A percentile compares a stretch with the other conserved stretches of the same genome.
phyloP scores from a whole-genome alignment of 2,797 vertebrate genomes.

The Sebastes steindachneri region DNA sequence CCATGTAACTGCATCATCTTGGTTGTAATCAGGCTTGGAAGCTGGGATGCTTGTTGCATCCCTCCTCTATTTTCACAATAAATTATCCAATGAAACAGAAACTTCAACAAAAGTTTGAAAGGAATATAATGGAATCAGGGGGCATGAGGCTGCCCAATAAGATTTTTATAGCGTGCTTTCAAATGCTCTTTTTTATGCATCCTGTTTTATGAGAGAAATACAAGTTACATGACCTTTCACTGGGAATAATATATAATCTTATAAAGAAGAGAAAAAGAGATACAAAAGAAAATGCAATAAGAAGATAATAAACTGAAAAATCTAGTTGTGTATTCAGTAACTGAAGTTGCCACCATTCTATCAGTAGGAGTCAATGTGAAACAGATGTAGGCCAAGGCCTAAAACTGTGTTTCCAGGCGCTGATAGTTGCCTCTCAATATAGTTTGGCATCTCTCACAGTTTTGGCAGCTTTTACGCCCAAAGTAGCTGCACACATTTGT shows the following conservation, averaged over 20 bases:
- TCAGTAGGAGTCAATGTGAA: constrained; percentile 12
- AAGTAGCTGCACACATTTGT: constrained; percentile 57
- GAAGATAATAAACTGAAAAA: not conserved
- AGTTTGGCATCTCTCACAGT: constrained; percentile 45
- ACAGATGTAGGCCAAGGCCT: constrained; percentile 30
- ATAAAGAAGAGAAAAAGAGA: not conserved
- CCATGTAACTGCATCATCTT: not conserved
- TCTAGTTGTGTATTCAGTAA: not conserved
- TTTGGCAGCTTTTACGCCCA: constrained; percentile 44
- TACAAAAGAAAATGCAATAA: not conserved
- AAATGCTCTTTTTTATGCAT: not conserved
- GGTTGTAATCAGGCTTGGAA: not conserved
- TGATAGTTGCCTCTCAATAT: constrained; percentile 36
- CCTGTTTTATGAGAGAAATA: not conserved
- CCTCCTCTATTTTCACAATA: not conserved
- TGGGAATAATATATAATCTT: not conserved
- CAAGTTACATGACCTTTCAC: not conserved
- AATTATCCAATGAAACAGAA: not conserved
- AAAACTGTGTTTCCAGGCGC: constrained; percentile 33
- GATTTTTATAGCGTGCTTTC: not conserved
- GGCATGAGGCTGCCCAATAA: not conserved
- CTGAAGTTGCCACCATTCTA: not conserved
- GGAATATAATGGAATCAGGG: not conserved
- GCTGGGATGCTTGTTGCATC: not conserved
- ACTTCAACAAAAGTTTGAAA: not conserved